Evolutionary conservation across 2,888 invertebrate genomes (phyloP), one percentile per base, ranked within the genome.

Genomic region (Hypsopygia costalis): DNA sequence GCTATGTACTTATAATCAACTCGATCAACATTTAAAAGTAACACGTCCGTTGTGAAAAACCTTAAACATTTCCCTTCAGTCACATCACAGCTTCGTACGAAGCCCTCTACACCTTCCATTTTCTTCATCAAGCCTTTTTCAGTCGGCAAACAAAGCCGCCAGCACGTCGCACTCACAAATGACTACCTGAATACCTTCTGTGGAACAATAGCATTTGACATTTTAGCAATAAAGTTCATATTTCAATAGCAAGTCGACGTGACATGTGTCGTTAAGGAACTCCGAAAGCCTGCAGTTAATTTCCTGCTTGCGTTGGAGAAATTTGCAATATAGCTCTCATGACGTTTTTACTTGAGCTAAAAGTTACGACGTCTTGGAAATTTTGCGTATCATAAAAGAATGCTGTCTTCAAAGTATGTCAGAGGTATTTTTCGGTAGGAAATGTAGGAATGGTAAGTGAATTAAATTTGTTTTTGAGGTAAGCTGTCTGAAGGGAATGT

Each of bases 91-190:
- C 16, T 16, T 3, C 16, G 16, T 4, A 16, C 16, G 16, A 16
- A 4, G 4, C 16, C 16, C 16, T 16, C 16, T 4, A 16, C 16
- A 4, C 16, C 16, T 31, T 8, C 38, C 34, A 44, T 58, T 65
- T 66, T 63, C 61, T 62, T 69, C 66, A 66, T 69, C 62, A 62
- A 60, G 62, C 58, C 67, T 64, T 71, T 69, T 62, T 45, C 62
- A 66, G 65, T 44, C 44, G 44, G 52, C 40, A 57, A 63, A 56
- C 64, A 69, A 66, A 57, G 52, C 22, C 37, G n/a, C 36, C 35
- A 43, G 44, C 46, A 43, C 47, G 43, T 41, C 45, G 39, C 29
- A 6, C 31, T 47, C 46, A 36, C 34, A 59, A 58, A 62, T 52
- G 47, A 55, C 42, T 50, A 45, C 48, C 51, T 45, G 40, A 39